Evolutionary conservation across 2,888 invertebrate genomes (phyloP).

Genomic region (Drosophila falleni): DNA sequence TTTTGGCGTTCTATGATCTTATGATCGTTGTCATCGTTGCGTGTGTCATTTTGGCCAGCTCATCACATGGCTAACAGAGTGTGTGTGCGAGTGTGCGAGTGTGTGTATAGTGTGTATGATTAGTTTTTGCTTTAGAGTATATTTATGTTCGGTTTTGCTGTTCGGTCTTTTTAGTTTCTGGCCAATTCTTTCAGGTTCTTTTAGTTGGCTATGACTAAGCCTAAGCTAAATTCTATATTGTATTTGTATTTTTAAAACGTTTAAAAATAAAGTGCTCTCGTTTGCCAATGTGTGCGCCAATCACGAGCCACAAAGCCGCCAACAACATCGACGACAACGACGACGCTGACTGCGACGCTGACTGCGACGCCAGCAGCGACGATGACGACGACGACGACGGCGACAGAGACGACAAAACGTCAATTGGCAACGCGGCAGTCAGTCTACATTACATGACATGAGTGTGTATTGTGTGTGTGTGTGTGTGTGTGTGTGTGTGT

Average conservation of each 20-base stretch:
- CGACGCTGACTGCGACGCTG: conserved; percentile 1
- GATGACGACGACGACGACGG: conserved; percentile 4
- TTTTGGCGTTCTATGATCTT: conserved; percentile 28
- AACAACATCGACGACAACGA: conserved; percentile 38
- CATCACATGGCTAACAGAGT: conserved; percentile 35
- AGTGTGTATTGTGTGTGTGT: conserved; percentile 9
- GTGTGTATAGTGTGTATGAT: conserved; percentile 25
- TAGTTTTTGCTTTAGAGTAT: conserved; percentile 32
- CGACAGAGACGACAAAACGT: conserved; percentile 29
- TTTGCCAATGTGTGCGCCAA: conserved; percentile 81
- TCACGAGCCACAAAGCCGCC: conserved; percentile 70
- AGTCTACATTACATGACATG: conserved; percentile 39
- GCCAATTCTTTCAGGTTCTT: conserved; percentile 9
- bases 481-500: conserved; percentile 10
- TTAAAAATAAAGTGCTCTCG: conserved; percentile 81
- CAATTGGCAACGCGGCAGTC: conserved; percentile 40
- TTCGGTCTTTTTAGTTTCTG: conserved; percentile 1
- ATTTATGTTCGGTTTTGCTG: conserved; percentile 34
- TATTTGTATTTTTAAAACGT: conserved; percentile 77
- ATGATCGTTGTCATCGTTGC: conserved; percentile 39
- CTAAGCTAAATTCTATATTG: conserved; percentile 30
- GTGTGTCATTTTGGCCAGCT: conserved; percentile 65
- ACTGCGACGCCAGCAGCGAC: not conserved
- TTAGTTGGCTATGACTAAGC: conserved; percentile 52
- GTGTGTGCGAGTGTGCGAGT: conserved; percentile 3